Percentiles rank a stretch among this genome's conserved stretches.
Evolutionary conservation across 2,888 invertebrate genomes (phyloP).

Genomic region (Conus canariensis): DNA sequence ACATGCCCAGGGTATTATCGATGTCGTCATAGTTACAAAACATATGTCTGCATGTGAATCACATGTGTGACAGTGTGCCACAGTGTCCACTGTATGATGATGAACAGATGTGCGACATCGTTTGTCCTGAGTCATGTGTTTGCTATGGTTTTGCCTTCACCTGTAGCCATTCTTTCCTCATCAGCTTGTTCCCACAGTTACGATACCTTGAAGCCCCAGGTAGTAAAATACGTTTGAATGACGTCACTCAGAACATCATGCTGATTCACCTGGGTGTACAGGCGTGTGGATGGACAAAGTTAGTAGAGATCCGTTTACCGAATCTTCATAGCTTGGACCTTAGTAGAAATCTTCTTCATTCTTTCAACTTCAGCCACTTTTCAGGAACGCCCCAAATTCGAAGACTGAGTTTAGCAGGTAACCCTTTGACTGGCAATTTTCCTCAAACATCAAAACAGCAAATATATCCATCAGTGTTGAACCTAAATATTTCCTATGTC

Average conservation of each 20-base stretch:
- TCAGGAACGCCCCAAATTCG: neutral
- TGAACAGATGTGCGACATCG: neutral
- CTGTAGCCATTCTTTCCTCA: neutral
- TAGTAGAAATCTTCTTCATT: neutral
- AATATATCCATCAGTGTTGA: neutral
- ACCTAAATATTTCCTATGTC: neutral
- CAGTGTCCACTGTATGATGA: slow-evolving; percentile 17
- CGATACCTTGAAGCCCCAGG: neutral
- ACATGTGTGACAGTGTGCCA: neutral
- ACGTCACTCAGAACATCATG: neutral
- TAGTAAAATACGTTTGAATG: neutral
- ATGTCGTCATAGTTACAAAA: neutral
- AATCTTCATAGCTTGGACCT: slow-evolving; percentile 39
- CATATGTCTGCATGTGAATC: neutral
- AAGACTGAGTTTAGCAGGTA: neutral
- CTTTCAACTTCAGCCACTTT: slow-evolving; percentile 30
- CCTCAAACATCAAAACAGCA: too few relatives aligned
- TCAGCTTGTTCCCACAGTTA: neutral
- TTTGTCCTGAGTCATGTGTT: neutral
- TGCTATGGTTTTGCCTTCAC: neutral
- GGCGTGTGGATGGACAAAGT: neutral
- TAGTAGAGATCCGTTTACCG: neutral
- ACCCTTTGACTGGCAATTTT: neutral
- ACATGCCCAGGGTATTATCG: neutral
- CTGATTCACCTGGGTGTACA: neutral